phyloP scores from a whole-genome alignment of 1,140 invertebrate species.

The Papilio machaon region DNA sequence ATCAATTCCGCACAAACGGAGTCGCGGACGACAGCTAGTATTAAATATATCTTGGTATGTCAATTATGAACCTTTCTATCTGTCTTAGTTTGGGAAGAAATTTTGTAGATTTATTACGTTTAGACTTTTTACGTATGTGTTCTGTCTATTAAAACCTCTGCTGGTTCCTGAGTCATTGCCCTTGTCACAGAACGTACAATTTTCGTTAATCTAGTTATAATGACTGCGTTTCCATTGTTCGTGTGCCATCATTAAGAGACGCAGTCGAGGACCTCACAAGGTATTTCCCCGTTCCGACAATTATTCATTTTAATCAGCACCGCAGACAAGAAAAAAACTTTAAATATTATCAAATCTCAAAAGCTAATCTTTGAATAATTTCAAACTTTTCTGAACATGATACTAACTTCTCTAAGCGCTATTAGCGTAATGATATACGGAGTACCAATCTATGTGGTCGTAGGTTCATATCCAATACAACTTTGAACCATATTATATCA shows the following conservation, averaged over 20 bases:
- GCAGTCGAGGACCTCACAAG: constrained; percentile 11
- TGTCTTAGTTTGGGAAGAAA: too few species aligned
- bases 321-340: background rate
- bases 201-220: constrained; percentile 24
- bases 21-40: too few species aligned
- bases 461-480: too few species aligned
- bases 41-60: too few species aligned
- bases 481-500: too few species aligned
- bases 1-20: too few species aligned
- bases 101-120: too few species aligned
- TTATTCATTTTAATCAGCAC: background rate
- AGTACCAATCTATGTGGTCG: too few species aligned
- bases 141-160: background rate
- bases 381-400: background rate
- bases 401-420: too few species aligned
- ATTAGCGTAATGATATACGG: too few species aligned
- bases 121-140: background rate
- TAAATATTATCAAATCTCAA: background rate
- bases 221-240: constrained; percentile 7
- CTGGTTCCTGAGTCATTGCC: background rate
- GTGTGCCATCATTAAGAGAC: background rate
- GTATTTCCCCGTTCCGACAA: constrained; percentile 11
- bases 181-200: background rate
- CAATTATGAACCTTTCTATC: too few species aligned
- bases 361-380: background rate